Base-by-base conservation (phyloP, 2,113 vertebrate species). In the Xyrauchen texanus region DNA sequence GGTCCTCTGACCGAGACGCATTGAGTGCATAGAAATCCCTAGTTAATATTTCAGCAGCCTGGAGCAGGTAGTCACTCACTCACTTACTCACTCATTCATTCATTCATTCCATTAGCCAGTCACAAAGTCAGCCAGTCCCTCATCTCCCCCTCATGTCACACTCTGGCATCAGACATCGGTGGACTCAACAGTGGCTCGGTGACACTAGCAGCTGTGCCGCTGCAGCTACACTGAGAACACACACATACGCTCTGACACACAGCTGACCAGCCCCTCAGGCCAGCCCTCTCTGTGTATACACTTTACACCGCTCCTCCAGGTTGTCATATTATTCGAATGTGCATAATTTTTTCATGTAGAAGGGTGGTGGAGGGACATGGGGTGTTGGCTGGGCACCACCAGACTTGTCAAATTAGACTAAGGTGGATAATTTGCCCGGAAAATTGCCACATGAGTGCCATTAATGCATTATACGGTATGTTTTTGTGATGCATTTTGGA, bases 1-100 rank as follows among this genome's bases (percentile, higher is more conserved):
- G 80, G 81, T 84, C 65, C 87, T 75, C 87, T 90, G 21, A 3
- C 21, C 21, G 21, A 34, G 21, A 1, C 85, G 86, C 89, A 88
- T 89, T 87, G 80, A 75, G 90, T 85, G 74, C 84, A 75, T 79
- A 86, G 76, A 63, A 81, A 90, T 72, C 83, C 78, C 66, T 49
- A 53, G 83, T 85, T 85, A 88, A 90, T 89, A 85, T 90, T 85
- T 86, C 87, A 92, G 89, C 21, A 34, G 21, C 21, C 3, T 34
- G 21, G 21, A 34, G 21, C 87, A 90, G 91, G 90, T 88, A 89
- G 82, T 83, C 85, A 88, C 83, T 86, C 88, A 90, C 86, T 90
- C 86, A 77, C n/a, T n/a, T n/a, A n/a, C n/a, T 83, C 85, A 88
- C 83, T 86, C 88, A 90, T 86, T 90, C 86, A 77, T 44, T 74